Evolutionary conservation across 2,888 invertebrate genomes (phyloP).

Genomic region (Nipponacmea schrenckii): DNA sequence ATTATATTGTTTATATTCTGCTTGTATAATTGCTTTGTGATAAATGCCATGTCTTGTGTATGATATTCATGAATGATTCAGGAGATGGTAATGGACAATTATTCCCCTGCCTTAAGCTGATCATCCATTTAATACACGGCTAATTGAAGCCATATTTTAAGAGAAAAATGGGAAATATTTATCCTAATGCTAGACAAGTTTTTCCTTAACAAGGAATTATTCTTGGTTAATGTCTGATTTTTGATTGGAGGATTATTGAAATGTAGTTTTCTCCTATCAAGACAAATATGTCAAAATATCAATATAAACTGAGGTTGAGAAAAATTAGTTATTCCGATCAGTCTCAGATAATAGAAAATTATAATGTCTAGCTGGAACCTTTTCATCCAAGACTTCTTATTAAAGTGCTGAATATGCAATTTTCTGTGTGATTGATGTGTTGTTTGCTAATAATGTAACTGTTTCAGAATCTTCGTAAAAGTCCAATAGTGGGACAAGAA

Average conservation of each 20-base stretch:
- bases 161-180: neutral
- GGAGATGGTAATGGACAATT: neutral
- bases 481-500: too few species aligned
- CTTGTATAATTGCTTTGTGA: neutral
- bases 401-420: too few species aligned
- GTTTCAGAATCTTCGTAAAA: too few species aligned
- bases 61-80: constrained; percentile 4
- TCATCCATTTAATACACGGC: neutral
- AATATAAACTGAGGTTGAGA: neutral
- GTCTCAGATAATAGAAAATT: too few species aligned
- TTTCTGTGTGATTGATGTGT: too few species aligned
- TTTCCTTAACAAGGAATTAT: neutral
- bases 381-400: too few species aligned
- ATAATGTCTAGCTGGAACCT: too few species aligned
- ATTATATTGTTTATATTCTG: neutral
- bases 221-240: neutral
- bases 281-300: neutral
- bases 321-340: too few species aligned
- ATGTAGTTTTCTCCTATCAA: too few species aligned
- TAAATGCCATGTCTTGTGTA: neutral
- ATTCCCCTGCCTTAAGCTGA: neutral
- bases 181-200: neutral
- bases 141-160: constrained; percentile 5
- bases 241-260: neutral
- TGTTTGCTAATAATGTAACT: too few species aligned